phyloP scores from a whole-genome alignment of 2,113 vertebrate species.

The Platichthys stellatus region DNA sequence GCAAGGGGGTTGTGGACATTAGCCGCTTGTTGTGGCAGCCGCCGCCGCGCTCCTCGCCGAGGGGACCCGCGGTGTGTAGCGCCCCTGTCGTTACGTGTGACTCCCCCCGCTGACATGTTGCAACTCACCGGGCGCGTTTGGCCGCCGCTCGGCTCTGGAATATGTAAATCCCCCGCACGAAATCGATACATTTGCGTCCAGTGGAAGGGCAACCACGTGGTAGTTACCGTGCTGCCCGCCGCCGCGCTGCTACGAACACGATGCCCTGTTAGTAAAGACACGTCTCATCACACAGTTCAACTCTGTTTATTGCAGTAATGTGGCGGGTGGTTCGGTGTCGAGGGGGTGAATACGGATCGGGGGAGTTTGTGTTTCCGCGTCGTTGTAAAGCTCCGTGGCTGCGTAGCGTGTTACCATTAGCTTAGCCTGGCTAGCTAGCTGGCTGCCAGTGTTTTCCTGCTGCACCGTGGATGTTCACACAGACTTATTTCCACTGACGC shows the following conservation, averaged over 20 bases:
- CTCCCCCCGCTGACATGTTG: background rate
- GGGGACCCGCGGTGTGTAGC: background rate
- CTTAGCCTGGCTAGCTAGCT: constrained; percentile 61
- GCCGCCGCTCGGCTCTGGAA: background rate
- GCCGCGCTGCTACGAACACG: constrained; percentile 9
- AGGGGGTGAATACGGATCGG: background rate
- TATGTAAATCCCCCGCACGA: constrained; percentile 44
- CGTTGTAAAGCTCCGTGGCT: constrained; percentile 19
- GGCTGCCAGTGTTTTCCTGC: background rate
- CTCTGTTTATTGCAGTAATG: fast-evolving
- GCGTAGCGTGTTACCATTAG: constrained; percentile 69
- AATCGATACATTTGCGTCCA: constrained; percentile 62
- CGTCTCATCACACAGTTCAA: fast-evolving
- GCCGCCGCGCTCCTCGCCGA: background rate
- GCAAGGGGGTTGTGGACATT: constrained; percentile 39
- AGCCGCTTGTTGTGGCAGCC: constrained; percentile 39
- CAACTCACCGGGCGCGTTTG: background rate
- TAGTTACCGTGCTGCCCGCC: constrained; percentile 59
- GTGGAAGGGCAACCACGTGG: constrained; percentile 75
- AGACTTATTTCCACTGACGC: background rate
- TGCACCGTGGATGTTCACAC: fast-evolving
- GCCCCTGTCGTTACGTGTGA: no score
- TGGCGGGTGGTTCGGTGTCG: no score
- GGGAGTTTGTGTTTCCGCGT: no score
- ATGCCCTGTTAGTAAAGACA: constrained; percentile 4